A percentile compares a stretch with the other conserved stretches of the same genome.
Evolutionary conservation across 2,888 invertebrate species (phyloP).

Genomic region (Halictus ligatus): DNA sequence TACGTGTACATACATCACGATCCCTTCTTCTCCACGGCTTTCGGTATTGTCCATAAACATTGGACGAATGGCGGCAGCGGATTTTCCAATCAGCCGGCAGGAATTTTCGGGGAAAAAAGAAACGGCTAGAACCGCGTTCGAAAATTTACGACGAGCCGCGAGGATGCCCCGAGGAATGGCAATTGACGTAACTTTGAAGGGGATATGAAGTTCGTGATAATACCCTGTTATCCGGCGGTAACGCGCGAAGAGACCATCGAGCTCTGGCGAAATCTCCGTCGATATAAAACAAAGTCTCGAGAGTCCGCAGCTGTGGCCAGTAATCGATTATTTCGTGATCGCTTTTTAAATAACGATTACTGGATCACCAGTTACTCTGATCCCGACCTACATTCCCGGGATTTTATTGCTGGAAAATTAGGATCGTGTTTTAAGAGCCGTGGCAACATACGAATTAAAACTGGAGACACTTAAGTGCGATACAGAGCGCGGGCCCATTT

Average conservation of each 20-base stretch:
- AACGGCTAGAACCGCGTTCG: background rate
- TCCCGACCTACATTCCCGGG: conserved; percentile 17
- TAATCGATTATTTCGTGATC: no score
- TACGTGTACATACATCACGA: background rate
- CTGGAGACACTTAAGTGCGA: background rate
- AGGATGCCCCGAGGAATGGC: background rate
- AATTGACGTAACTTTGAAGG: background rate
- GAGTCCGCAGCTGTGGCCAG: no score
- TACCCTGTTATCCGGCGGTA: background rate
- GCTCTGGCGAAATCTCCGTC: background rate
- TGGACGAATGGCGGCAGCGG: background rate
- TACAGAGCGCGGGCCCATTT: background rate
- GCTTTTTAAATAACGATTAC: no score
- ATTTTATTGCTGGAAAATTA: conserved; percentile 7
- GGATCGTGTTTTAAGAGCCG: background rate
- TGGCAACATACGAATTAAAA: background rate
- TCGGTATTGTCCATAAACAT: conserved; percentile 27
- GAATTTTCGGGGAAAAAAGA: background rate
- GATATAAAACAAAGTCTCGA: background rate
- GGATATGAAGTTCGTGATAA: conserved; percentile 13
- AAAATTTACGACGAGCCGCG: conserved; percentile 12
- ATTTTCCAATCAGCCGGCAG: background rate
- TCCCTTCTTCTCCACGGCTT: background rate
- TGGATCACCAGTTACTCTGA: no score
- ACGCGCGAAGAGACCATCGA: background rate